Evolutionary conservation across 2,888 invertebrate genomes (phyloP).

Genomic region (Amaurobius ferox): DNA sequence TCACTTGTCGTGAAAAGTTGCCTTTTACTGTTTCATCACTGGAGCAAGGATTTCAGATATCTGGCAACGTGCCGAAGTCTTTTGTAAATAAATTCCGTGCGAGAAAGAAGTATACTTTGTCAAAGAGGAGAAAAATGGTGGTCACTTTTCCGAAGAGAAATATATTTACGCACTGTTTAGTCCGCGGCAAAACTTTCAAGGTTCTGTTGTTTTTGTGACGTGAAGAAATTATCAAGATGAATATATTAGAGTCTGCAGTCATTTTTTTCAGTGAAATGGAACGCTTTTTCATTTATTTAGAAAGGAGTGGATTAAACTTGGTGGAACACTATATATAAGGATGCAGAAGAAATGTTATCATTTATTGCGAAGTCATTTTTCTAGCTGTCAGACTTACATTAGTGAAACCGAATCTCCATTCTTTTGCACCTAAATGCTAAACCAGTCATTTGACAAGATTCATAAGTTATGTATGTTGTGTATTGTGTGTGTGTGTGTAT

Average conservation of each 20-base stretch:
- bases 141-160: constrained; percentile 31
- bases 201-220: neutral
- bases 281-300: neutral
- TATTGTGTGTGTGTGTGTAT: neutral
- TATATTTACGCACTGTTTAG: constrained; percentile 50
- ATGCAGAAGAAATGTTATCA: no score
- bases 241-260: neutral
- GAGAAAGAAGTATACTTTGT: constrained; percentile 30
- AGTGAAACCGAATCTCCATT: no score
- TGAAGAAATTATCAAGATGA: neutral
- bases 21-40: neutral
- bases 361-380: no score
- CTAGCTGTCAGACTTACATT: no score
- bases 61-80: constrained; percentile 20
- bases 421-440: no score
- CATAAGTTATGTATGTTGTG: no score
- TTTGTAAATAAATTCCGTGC: neutral
- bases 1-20: neutral
- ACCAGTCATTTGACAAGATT: no score
- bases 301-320: neutral
- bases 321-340: neutral
- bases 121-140: constrained; percentile 7
- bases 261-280: neutral
- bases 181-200: constrained; percentile 7
- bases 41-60: constrained; percentile 37